Evolutionary conservation across 2,888 invertebrate species (phyloP), one percentile per base, ranked within the genome.

Genomic region (Plagiodera versicolora): DNA sequence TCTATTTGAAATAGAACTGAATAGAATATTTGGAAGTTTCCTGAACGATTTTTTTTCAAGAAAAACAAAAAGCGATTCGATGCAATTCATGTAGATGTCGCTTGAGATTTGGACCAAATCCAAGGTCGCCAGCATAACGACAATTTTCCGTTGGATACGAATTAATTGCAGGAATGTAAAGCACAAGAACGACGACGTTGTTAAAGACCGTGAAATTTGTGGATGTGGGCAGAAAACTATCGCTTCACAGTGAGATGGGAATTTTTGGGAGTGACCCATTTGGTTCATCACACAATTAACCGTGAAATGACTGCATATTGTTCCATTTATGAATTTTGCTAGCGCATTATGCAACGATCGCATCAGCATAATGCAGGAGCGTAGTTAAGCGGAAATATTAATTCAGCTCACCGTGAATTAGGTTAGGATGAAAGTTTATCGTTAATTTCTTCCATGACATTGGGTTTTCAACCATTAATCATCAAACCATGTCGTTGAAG

Each of bases 331-430:
- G 32, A 32, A 32, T 32, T 32, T 11, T 32, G 32, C 32, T 32
- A 9, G 32, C 32, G 32, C 11, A 32, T 32, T 32, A 32, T 11
- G 32, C 32, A 32, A 32, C 32, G 32, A 5, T 24, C 5, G 9
- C 32, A 32, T 5, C 11, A 32, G 9, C 32, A 32, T 32, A 32
- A 32, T 32, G 11, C 51, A 51, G 28, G 19, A 44, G 17, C 9
- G 35, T 35, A 39, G 18, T 18, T 17, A 48, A 58, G 48, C 58
- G 53, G 53, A 32, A 47, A 48, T 46, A 46, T 53, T 32, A 39
- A 58, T 39, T 52, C 48, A 53, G 32, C 11, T 5, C 6, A 24
- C 24, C 24, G 24, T 24, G 24, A 24, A 24, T 3, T 24, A 24
- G n/a, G n/a, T n/a, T n/a, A n/a, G n/a, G n/a, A n/a, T n/a, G n/a